Conservation (phyloP, 2,888 invertebrate genomes). For the Xanthorhoe spadicearia region DNA sequence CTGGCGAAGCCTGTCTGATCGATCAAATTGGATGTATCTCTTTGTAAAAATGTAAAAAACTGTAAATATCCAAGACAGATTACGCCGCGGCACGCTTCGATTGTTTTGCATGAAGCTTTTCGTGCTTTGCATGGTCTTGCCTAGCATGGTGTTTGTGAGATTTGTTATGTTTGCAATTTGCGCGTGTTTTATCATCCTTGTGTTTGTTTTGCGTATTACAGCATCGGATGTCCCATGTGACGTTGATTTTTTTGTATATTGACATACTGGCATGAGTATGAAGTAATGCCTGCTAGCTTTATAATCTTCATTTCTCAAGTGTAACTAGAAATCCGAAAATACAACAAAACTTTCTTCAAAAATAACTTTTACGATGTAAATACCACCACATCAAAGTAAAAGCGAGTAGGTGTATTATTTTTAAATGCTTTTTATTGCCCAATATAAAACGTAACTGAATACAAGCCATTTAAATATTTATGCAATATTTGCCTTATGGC, state of each 20-base stretch:
- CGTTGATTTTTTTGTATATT: conserved; percentile 16
- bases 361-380: conserved; percentile 6
- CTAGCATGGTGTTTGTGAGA: conserved; percentile 18
- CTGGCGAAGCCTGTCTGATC: conserved; percentile 68
- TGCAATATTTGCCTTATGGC: background rate
- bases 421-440: conserved; percentile 5
- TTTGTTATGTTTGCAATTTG: conserved; percentile 25
- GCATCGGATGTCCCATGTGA: conserved; percentile 5
- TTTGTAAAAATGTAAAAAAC: conserved; percentile 49
- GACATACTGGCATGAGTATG: conserved; percentile 32
- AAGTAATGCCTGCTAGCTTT: conserved; percentile 38
- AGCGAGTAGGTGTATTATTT: conserved; percentile 11
- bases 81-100: conserved; percentile 48
- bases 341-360: background rate
- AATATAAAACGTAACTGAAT: conserved; percentile 4
- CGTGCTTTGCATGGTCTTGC: conserved; percentile 34
- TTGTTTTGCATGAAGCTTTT: conserved; percentile 39
- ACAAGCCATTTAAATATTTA: conserved; percentile 8
- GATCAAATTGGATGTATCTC: conserved; percentile 36
- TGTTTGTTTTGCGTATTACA: conserved; percentile 24
- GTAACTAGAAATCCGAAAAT: conserved; percentile 45
- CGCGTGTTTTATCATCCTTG: conserved; percentile 26
- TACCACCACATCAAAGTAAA: conserved; percentile 10
- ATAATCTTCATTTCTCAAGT: conserved; percentile 36
- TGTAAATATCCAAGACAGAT: conserved; percentile 64